Evolutionary conservation across 2,797 vertebrate genomes (phyloP), one percentile per base, ranked within the genome.

Genomic region (Spheniscus humboldti): DNA sequence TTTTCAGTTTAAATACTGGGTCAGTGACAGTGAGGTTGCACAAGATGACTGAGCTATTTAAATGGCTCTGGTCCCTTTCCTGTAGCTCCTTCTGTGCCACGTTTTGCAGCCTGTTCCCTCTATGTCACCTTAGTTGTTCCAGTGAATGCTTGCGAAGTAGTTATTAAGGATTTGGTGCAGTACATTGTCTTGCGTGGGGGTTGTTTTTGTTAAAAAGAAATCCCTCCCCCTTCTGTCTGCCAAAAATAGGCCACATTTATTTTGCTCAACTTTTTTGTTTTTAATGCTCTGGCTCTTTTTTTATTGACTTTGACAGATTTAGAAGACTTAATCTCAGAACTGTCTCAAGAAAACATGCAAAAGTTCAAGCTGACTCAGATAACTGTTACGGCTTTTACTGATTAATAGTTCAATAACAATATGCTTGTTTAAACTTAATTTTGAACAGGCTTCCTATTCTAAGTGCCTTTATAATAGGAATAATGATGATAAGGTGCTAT

Each of bases 341-440:
- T 71, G 68, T 94, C 92, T 96, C 81, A 93, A 74, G 89, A 93
- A 95, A 95, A 78, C 71, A 93, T 66, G 35, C 87, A 78, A 73
- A 94, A 95, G 96, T 97, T 96, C 95, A 96, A 55, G 33, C 78
- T 90, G 91, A 93, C 91, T 95, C 84, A 81, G 78, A 89, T 95
- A 94, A 88, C 68, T 0, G 1, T 90, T 86, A 66, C 0, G 0
- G 25, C 68, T 92, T 94, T 92, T 90, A 62, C 64, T 86, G 88
- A 93, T 89, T 90, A 95, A 87, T 85, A 92, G 86, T 88, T 94
- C 86, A 93, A 35, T 87, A 97, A 91, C 79, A 90, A 41, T 81
- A 59, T 84, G 17, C 66, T 82, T 94, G 59, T 96, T 96, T 73
- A 88, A 93, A 83, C 31, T 11, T 92, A 68, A 45, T 90, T 96